Percentiles rank a stretch among this genome's conserved stretches.
phyloP scores from a whole-genome alignment of 2,888 invertebrate species.

The Xanthia togata region DNA sequence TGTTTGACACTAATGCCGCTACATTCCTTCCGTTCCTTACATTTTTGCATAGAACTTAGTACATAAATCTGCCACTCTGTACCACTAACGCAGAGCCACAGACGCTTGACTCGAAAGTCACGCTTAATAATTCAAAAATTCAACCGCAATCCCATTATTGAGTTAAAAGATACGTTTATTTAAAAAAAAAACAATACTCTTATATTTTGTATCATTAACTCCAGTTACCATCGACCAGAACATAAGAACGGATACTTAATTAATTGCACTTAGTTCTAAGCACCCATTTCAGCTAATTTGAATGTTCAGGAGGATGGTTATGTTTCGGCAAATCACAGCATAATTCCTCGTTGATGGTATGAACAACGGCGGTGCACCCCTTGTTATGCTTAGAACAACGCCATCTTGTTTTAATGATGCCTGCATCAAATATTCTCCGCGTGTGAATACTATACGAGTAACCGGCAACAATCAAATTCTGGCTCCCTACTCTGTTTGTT shows the following conservation, averaged over 20 bases:
- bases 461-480: slow-evolving; percentile 25
- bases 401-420: slow-evolving; percentile 8
- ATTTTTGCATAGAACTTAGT: not conserved
- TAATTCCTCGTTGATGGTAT: not conserved
- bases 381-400: slow-evolving; percentile 19
- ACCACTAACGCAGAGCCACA: not conserved
- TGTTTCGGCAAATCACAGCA: slow-evolving; percentile 16
- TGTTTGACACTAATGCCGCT: too few relatives aligned
- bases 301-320: slow-evolving; percentile 11
- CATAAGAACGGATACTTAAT: not conserved
- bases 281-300: not conserved
- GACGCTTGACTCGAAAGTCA: too few relatives aligned
- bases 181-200: not conserved
- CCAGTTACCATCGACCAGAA: not conserved
- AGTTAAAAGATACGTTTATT: not conserved
- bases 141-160: not conserved
- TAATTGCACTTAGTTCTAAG: not conserved
- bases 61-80: not conserved
- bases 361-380: not conserved
- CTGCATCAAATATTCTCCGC: not conserved
- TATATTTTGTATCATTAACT: not conserved
- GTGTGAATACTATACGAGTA: slow-evolving; percentile 10
- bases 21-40: not conserved
- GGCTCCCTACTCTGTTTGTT: not conserved
- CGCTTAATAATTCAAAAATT: not conserved